A percentile compares a stretch with the other conserved stretches of the same genome.
phyloP scores from a whole-genome alignment of 2,888 invertebrate species.

The Parnassius glacialis region DNA sequence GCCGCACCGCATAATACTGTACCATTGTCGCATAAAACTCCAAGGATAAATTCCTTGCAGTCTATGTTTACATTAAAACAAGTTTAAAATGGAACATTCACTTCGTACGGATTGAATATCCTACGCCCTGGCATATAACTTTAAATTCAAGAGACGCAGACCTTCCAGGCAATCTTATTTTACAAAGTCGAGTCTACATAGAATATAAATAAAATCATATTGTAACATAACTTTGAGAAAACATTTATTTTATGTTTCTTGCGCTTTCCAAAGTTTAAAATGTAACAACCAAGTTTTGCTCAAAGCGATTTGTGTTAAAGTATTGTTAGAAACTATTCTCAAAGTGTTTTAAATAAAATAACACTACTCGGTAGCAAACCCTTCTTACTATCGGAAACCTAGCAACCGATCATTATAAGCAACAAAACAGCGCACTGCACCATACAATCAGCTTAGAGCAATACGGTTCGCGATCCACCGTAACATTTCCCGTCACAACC shows the following conservation, averaged over 20 bases:
- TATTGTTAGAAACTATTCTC: no score
- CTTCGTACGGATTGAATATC: conserved; percentile 16
- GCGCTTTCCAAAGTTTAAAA: no score
- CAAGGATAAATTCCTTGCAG: conserved; percentile 6
- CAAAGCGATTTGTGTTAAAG: no score
- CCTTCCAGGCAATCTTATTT: conserved; percentile 12
- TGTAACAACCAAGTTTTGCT: no score
- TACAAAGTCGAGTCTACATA: conserved; percentile 15
- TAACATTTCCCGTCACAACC: no score
- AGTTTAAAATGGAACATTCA: conserved; percentile 14
- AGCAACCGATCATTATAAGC: no score
- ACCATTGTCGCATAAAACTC: neutral
- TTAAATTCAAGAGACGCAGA: conserved; percentile 18
- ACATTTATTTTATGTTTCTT: neutral
- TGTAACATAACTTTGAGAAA: conserved; percentile 13
- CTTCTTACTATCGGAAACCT: no score
- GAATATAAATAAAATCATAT: conserved; percentile 19
- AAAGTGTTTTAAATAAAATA: no score
- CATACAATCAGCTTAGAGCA: no score
- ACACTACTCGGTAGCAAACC: no score
- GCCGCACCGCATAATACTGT: neutral
- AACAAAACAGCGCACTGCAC: no score
- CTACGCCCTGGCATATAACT: conserved; percentile 6
- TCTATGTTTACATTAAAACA: conserved; percentile 10
- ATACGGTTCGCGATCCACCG: no score